phyloP scores from a whole-genome alignment of 2,113 vertebrate genomes.

The Mobula hypostoma region DNA sequence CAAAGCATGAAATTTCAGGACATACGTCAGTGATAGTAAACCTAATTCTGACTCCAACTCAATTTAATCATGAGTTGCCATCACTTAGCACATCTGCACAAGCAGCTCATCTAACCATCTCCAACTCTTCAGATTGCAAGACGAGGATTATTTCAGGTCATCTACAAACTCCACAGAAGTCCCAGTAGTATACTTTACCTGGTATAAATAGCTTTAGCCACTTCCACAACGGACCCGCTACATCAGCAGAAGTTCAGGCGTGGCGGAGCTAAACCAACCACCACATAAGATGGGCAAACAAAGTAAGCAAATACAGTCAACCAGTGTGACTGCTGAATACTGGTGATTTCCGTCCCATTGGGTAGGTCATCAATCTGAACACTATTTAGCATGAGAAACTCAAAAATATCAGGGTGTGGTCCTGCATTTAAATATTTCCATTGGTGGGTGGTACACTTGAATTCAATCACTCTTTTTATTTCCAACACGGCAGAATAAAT shows the following conservation, averaged over 20 bases:
- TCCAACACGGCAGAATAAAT: too few relatives aligned
- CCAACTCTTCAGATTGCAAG: not conserved
- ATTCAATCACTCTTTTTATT: not conserved
- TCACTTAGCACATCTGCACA: not conserved
- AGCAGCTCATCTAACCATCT: not conserved
- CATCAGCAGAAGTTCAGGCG: not conserved
- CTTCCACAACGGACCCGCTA: constrained; percentile 12
- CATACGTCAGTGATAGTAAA: too few relatives aligned
- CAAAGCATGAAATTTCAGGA: too few relatives aligned
- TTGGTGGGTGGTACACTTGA: not conserved
- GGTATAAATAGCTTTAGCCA: constrained; percentile 5
- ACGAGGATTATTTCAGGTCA: constrained; percentile 1
- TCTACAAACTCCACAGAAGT: not conserved
- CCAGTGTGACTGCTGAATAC: not conserved
- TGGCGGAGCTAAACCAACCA: not conserved
- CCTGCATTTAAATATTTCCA: not conserved
- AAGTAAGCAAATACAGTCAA: constrained; percentile 1
- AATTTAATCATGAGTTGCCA: not conserved
- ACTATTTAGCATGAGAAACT: not conserved
- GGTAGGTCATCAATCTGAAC: not conserved
- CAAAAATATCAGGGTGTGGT: constrained; percentile 23
- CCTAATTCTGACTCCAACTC: too few relatives aligned
- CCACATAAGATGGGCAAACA: constrained; percentile 11
- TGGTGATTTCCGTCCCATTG: not conserved
- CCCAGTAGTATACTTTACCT: not conserved